Conservation (phyloP, 2,888 invertebrate species). For the Hemithea aestivaria region DNA sequence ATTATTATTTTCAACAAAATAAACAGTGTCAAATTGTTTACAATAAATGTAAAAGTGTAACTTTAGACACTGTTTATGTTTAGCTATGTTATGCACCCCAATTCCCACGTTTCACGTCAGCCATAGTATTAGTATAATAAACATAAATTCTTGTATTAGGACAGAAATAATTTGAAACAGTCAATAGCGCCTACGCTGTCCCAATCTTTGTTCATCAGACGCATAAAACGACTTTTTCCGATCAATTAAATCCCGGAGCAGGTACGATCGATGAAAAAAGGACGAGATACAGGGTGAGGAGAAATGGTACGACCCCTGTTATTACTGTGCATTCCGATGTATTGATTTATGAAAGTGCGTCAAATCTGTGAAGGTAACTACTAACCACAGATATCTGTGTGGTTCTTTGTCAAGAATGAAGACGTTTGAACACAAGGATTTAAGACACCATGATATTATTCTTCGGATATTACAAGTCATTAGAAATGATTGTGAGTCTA, state of each 20-base stretch:
- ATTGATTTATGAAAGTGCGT: constrained; percentile 15
- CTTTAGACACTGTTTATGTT: too few species aligned
- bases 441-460: too few species aligned
- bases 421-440: too few species aligned
- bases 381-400: constrained; percentile 1
- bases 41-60: too few species aligned
- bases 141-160: constrained; percentile 14
- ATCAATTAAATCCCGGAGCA: constrained; percentile 61
- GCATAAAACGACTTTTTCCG: constrained; percentile 54
- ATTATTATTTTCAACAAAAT: too few species aligned
- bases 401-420: not conserved
- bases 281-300: constrained; percentile 40
- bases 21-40: too few species aligned
- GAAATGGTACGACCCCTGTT: constrained; percentile 8
- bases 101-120: constrained; percentile 1
- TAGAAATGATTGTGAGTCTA: too few species aligned
- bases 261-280: constrained; percentile 44
- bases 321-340: constrained; percentile 9
- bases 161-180: constrained; percentile 17
- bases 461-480: too few species aligned
- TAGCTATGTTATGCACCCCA: not conserved
- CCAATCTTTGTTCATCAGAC: constrained; percentile 44
- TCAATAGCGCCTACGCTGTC: constrained; percentile 35
- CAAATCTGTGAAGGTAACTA: constrained; percentile 12
- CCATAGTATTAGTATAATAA: constrained; percentile 2